Evolutionary conservation across 2,888 invertebrate genomes (phyloP).

Genomic region (Sphaerophoria rueppellii): DNA sequence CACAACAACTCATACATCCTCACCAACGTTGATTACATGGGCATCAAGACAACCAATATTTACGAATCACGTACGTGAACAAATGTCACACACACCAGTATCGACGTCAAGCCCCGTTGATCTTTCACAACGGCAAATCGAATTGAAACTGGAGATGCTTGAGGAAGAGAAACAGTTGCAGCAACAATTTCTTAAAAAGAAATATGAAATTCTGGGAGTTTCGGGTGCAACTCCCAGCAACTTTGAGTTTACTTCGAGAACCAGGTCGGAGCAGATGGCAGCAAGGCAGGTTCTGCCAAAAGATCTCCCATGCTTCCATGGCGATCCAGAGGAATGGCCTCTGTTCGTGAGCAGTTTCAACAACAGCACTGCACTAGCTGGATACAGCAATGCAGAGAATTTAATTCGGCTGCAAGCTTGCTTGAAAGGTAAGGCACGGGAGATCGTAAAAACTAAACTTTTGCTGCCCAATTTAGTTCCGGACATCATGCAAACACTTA

Average conservation of each 20-base stretch:
- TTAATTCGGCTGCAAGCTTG: conserved; percentile 62
- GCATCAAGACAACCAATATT: not conserved
- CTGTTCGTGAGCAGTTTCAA: conserved; percentile 64
- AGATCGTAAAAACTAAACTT: conserved; percentile 50
- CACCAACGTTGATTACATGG: conserved; percentile 21
- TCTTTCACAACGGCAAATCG: conserved; percentile 4
- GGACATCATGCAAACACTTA: conserved; percentile 57
- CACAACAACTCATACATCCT: not conserved
- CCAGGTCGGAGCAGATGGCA: conserved; percentile 57
- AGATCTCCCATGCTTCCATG: conserved; percentile 54
- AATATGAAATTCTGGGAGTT: conserved; percentile 32
- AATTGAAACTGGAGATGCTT: conserved; percentile 50
- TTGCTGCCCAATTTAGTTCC: conserved; percentile 55
- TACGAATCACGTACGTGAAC: not conserved
- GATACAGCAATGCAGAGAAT: conserved; percentile 62
- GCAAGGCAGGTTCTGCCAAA: conserved; percentile 56
- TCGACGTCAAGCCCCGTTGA: conserved; percentile 7
- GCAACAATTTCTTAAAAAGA: conserved; percentile 32
- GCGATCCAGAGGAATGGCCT: conserved; percentile 61
- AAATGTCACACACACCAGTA: not conserved
- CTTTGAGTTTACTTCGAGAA: not conserved
- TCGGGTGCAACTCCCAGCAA: not conserved
- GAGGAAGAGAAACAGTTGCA: conserved; percentile 55
- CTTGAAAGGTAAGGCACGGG: conserved; percentile 47
- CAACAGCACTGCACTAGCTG: conserved; percentile 62